phyloP scores from a whole-genome alignment of 2,797 vertebrate species.

The Chelon labrosus region DNA sequence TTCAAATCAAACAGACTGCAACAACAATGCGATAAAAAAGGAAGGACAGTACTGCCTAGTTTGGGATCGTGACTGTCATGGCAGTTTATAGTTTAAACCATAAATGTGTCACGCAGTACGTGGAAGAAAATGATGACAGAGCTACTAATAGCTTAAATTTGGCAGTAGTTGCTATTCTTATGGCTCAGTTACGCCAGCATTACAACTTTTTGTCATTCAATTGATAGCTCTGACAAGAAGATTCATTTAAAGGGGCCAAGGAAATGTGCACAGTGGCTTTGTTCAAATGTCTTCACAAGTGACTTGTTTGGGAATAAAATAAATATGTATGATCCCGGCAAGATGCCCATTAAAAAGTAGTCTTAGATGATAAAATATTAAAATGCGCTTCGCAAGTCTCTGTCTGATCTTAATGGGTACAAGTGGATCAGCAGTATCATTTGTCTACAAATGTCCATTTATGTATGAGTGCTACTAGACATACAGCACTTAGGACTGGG shows the following conservation, averaged over 20 bases:
- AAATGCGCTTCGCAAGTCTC: constrained; percentile 18
- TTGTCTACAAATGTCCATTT: not conserved
- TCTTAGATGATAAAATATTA: constrained; percentile 27
- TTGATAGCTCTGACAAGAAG: not conserved
- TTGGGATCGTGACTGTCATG: not conserved
- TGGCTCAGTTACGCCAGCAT: not conserved
- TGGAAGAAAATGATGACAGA: too few species aligned
- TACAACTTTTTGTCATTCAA: not conserved
- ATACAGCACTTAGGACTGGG: not conserved
- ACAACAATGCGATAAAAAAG: not conserved
- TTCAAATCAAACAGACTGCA: not conserved
- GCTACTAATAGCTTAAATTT: not conserved
- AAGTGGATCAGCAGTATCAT: constrained; percentile 2
- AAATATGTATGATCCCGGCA: not conserved
- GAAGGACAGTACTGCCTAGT: not conserved
- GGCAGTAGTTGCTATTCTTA: not conserved
- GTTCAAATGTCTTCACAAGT: not conserved
- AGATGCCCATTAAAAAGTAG: constrained; percentile 9
- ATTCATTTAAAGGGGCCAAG: too few species aligned
- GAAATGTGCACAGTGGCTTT: not conserved
- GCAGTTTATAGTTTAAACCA: too few species aligned
- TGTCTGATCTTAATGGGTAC: constrained; percentile 5
- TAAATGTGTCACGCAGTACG: too few species aligned
- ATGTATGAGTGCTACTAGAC: not conserved
- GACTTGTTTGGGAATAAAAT: not conserved